A percentile compares a stretch with the other conserved stretches of the same genome.
phyloP scores from a whole-genome alignment of 2,888 invertebrate genomes.

The Clepsis dumicolana region DNA sequence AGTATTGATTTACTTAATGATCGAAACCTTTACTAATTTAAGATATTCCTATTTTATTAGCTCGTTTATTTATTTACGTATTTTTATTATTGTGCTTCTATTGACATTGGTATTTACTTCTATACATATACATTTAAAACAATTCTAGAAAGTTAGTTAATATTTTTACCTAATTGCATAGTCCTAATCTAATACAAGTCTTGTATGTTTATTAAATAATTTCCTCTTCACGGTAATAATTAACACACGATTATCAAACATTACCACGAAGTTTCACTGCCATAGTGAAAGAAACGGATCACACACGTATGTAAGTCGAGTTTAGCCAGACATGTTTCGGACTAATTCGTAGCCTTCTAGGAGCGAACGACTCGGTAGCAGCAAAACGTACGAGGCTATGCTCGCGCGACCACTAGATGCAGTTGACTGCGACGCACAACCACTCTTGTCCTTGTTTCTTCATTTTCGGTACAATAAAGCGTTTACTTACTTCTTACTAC shows the following conservation, averaged over 20 bases:
- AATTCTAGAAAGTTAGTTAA: neutral
- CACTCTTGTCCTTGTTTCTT: too few relatives aligned
- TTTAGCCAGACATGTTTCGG: too few relatives aligned
- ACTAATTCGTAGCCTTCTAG: too few relatives aligned
- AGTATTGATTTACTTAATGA: neutral
- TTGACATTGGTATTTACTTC: neutral
- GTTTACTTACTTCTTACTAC: too few relatives aligned
- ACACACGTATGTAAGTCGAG: too few relatives aligned
- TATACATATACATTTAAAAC: neutral
- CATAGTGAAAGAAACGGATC: too few relatives aligned
- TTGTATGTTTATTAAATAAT: neutral
- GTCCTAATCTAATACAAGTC: neutral
- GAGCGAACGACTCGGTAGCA: too few relatives aligned
- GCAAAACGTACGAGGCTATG: too few relatives aligned
- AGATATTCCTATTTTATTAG: neutral
- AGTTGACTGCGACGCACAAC: too few relatives aligned
- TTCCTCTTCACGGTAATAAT: neutral
- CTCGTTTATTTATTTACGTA: neutral
- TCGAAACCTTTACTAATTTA: neutral
- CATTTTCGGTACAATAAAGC: too few relatives aligned
- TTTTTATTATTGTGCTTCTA: neutral
- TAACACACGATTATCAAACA: neutral
- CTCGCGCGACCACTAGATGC: too few relatives aligned
- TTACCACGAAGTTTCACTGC: too few relatives aligned
- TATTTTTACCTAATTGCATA: neutral